A percentile compares a stretch with the other conserved stretches of the same genome.
Evolutionary conservation across 1,140 invertebrate species (phyloP).

Genomic region (Trachymyrmex cornetzi): DNA sequence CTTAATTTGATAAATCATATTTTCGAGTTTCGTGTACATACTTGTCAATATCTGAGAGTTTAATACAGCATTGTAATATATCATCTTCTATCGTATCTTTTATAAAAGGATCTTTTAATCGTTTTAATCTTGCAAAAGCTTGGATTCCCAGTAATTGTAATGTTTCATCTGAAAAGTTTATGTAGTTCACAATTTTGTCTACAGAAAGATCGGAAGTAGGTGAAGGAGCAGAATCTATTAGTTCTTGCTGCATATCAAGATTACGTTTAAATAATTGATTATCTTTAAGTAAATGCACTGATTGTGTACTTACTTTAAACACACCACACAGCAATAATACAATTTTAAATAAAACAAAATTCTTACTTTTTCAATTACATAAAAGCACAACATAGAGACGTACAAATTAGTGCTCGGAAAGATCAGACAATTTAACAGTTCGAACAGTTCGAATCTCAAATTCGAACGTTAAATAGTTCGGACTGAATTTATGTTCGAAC

Average conservation of each 20-base stretch:
- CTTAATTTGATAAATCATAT: not conserved
- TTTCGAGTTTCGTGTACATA: slow-evolving; percentile 82
- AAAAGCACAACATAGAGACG: no score
- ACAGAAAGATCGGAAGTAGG: slow-evolving; percentile 84
- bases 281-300: no score
- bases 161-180: slow-evolving; percentile 89
- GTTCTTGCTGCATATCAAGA: slow-evolving; percentile 87
- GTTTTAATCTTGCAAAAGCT: slow-evolving; percentile 95
- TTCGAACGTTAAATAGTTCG: no score
- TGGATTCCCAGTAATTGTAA: slow-evolving; percentile 90
- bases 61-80: slow-evolving; percentile 94
- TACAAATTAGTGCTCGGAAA: no score
- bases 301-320: no score
- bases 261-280: slow-evolving; percentile 98
- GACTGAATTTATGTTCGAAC: no score
- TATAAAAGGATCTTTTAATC: slow-evolving; percentile 97
- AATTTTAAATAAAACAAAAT: no score
- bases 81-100: slow-evolving; percentile 94
- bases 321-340: no score
- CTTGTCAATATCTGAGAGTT: slow-evolving; percentile 91
- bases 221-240: slow-evolving; percentile 86
- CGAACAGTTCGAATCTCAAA: no score
- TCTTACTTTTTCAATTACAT: no score
- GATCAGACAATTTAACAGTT: no score
- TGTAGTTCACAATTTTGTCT: slow-evolving; percentile 89